Base-by-base conservation (phyloP, 2,888 invertebrate species). In the Malacosoma neustria region DNA sequence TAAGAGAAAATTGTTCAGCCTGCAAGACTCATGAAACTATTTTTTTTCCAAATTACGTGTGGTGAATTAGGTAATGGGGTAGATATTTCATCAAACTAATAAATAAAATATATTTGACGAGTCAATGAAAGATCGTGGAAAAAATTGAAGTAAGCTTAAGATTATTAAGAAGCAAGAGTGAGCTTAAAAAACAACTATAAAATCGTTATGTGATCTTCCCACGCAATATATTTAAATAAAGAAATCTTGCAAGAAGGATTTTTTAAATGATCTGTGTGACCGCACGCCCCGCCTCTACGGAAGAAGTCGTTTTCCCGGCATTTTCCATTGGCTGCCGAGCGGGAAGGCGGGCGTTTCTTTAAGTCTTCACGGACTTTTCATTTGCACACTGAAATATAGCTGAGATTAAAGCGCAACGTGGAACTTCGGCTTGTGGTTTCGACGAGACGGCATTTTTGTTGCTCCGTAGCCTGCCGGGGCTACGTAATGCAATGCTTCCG, bases 371-470 rank as follows among this genome's bases (percentile, higher is more conserved):
- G 36, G 71, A 71, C 81, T 82, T 84, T 85, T 81, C 84, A 84
- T 84, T 85, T 84, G 82, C 79, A 77, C 75, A 67, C 73, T 79
- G 69, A 81, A 82, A 82, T 81, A 84, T 81, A 73, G 74, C 74
- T 68, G 46, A 70, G 81, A 81, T 82, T 81, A 81, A 76, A 79
- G 70, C 68, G 71, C 71, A 65, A 65, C 62, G 64, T 58, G 67
- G 65, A 75, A 82, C 67, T 79, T 74, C 62, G 60, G 62, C 61
- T 56, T 79, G 84, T 66, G 82, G 82, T 79, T 76, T 64, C 46
- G 49, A 59, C 59, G 62, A 72, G 73, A 68, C 68, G 66, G 51
- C 59, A 61, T 72, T 73, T 74, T 71, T 57, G 52, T 57, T 52
- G 22, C 22, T 9, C 9, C 46, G 41, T 22, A 7, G 9, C 22